A percentile compares a stretch with the other conserved stretches of the same genome.
These are phyloP conservation scores for Allacma fusca DNA, from an alignment of 2,888 invertebrate genomes.

Conservation along the genomic window DNA sequence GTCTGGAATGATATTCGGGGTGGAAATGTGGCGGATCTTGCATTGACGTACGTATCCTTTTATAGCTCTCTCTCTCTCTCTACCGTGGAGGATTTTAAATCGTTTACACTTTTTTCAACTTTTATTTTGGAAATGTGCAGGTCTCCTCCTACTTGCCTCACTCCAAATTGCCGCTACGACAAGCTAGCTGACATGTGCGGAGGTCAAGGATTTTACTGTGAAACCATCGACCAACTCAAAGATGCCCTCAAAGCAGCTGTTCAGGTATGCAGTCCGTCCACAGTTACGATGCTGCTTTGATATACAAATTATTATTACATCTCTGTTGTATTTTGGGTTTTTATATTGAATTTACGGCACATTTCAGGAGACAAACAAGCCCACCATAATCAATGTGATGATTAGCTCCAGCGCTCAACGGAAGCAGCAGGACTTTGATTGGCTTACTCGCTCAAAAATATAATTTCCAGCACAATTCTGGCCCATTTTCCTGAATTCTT, in stretches of 20 bases:
- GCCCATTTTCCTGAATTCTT: too few relatives aligned
- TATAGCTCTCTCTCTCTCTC: slow-evolving; percentile 25
- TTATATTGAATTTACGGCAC: background rate
- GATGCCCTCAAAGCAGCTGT: slow-evolving; percentile 75
- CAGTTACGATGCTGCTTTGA: too few relatives aligned
- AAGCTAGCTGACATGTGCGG: slow-evolving; percentile 89
- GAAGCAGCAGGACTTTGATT: slow-evolving; percentile 88
- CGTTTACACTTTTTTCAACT: too few relatives aligned
- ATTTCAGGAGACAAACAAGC: slow-evolving; percentile 72
- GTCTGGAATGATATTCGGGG: slow-evolving; percentile 72
- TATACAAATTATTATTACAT: too few relatives aligned
- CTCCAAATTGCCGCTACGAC: slow-evolving; percentile 84
- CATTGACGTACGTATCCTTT: slow-evolving; percentile 72
- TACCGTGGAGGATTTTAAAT: too few relatives aligned
- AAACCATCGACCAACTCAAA: slow-evolving; percentile 78
- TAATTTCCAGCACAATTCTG: too few relatives aligned
- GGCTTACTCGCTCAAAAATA: slow-evolving; percentile 92
- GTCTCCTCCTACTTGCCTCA: slow-evolving; percentile 83
- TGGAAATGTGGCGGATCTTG: slow-evolving; percentile 74
- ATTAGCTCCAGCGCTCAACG: slow-evolving; percentile 88
- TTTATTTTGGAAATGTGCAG: too few relatives aligned
- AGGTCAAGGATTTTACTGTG: slow-evolving; percentile 80
- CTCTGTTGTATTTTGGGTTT: too few relatives aligned
- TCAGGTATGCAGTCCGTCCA: slow-evolving; percentile 65
- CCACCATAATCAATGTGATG: slow-evolving; percentile 88